Base-by-base conservation (phyloP, 1,140 invertebrate genomes). In the Brachionus rubens region DNA sequence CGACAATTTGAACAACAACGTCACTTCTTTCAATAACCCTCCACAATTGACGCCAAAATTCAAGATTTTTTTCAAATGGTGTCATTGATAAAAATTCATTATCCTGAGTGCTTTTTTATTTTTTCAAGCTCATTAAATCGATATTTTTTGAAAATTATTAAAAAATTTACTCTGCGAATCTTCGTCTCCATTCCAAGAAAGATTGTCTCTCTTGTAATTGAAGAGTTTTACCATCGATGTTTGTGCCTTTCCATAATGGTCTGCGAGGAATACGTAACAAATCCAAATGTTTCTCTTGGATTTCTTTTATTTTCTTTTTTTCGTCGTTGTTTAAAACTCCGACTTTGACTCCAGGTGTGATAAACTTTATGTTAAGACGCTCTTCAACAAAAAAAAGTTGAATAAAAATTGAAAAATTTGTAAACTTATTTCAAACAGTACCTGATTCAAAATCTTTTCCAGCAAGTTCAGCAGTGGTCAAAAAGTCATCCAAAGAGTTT, bases 1-100 rank as follows among this genome's bases (percentile, higher is more conserved):
- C 97, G 0, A 99, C 90, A 79, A 99, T 94, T 82, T 98, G 93
- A 10, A 98, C 89, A 30, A 99, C 86, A 48, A 99, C 88, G 86
- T 99, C 93, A 81, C 93, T 89, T 79, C 92, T 90, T 83, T 99
- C 97, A 16, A 99, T 88, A 1, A 99, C 96, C 79, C 96, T 88
- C 97, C 97, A 99, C 5, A 99, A 83, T 83, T 99, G 96, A 47
- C 95, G 88, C 97, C 97, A 99, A 78, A 98, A 92, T 83, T 99
- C 95, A 16, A 99, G 85, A 86, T 99, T 99, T 79, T 94, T 92
- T 82, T 99, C 97, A 86, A 96, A 99, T 0, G 96, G 97, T 2
- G 96, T 99, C 68, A 98, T 83, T 5, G 68, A 72, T n/a, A 72
- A 24, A 40, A 21, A 36, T 48, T 72, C 68, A 30, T 33, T 40